A percentile compares a stretch with the other conserved stretches of the same genome.
These are phyloP conservation scores for Erythrolamprus reginae DNA, from an alignment of 2,113 vertebrate species.

Conservation along the genomic window DNA sequence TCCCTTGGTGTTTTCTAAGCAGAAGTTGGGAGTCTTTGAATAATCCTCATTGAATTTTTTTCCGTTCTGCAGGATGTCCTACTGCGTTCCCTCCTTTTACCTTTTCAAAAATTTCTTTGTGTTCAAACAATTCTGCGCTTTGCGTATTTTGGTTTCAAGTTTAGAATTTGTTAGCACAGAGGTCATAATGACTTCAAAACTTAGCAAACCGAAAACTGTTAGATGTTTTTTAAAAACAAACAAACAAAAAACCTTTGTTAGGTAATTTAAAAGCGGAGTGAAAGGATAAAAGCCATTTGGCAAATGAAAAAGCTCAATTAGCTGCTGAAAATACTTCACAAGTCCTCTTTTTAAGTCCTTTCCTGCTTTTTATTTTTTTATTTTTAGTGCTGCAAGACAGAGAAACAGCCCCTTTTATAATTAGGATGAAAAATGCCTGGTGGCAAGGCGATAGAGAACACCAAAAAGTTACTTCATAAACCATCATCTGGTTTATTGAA, in stretches of 20 bases:
- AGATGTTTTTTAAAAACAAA: constrained; percentile 34
- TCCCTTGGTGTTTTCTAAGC: neutral
- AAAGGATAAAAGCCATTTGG: constrained; percentile 25
- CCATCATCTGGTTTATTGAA: neutral
- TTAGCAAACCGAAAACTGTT: constrained; percentile 31
- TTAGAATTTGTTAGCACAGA: constrained; percentile 28
- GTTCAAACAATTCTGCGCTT: neutral
- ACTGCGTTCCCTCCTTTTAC: neutral
- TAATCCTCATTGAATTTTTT: neutral
- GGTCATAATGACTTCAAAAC: constrained; percentile 30
- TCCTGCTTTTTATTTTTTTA: neutral
- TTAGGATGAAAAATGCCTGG: neutral
- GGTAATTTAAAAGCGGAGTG: constrained; percentile 22
- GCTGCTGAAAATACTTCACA: neutral
- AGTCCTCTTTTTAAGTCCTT: neutral
- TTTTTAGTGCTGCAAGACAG: neutral
- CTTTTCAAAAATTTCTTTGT: neutral
- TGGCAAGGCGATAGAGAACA: too few relatives aligned
- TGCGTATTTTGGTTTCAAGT: constrained; percentile 10
- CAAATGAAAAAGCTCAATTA: neutral
- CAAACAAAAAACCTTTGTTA: constrained; percentile 14
- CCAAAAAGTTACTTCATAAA: neutral
- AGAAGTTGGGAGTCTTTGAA: neutral
- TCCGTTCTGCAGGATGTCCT: neutral
- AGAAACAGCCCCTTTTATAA: neutral